Base-by-base conservation (phyloP, 2,113 vertebrate species). In the Grammatotria lemairii region DNA sequence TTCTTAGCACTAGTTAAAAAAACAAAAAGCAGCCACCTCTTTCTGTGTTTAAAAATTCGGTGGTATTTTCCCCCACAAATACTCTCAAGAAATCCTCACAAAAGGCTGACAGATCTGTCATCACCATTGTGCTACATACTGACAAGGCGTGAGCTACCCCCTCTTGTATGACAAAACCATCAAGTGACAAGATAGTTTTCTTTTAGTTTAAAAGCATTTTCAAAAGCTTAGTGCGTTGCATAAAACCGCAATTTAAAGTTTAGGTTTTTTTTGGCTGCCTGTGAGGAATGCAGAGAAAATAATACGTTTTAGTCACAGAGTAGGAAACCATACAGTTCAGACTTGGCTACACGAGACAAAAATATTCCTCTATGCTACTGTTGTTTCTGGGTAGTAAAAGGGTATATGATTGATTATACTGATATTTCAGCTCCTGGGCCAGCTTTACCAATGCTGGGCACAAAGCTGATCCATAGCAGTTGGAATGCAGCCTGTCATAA, bases 401-500 rank as follows among this genome's bases (percentile, higher is more conserved):
- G 3, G 60, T 83, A 86, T 70, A 51, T 89, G 86, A 91, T 83
- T 86, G 84, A 93, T 93, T 90, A 85, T 26, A 2, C 58, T 60
- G 55, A 84, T 91, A 80, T 88, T 92, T 83, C 40, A 86, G 73
- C 63, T 80, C 68, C 31, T n/a, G 42, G 26, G 16, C 47, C 21
- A 38, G 78, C 73, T 70, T 47, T 55, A 33, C 13, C 42, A 33
- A 33, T 49, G 55, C 63, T 11, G n/a, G 10, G 45, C 35, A 38
- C 35, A 54, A 17, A 51, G 75, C 23, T 90, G 55, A 89, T 91
- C 54, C 86, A 63, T 80, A 70, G 65, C 28, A 7, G 10, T 2
- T 78, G 82, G 80, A 83, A 83, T 78, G 65, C 70, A 85, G 82
- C 70, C 60, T 73, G 85, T 80, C 63, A 70, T 53, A 45, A 33